Base-by-base conservation (phyloP, 2,888 invertebrate species). In the Plemyria rubiginata region DNA sequence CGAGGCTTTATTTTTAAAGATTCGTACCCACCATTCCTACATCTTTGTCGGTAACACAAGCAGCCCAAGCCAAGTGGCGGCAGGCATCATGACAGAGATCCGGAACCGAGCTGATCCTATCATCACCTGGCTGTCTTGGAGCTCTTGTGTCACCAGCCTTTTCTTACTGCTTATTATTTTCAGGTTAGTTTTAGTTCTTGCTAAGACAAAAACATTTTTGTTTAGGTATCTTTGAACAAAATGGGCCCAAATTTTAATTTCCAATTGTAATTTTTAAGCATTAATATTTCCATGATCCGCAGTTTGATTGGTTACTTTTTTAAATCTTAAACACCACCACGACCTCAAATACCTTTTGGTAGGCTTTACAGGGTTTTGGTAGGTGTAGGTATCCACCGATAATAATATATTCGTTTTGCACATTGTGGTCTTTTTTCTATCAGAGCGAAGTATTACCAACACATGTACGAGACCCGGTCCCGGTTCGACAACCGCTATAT, bases 401-500 rank as follows among this genome's bases (percentile, higher is more conserved):
- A n/a, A n/a, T n/a, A n/a, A n/a, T n/a, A n/a, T n/a, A n/a, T n/a
- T n/a, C n/a, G 22, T 22, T 22, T 22, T 22, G 22, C 3, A 8
- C 49, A 49, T 29, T 28, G 12, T n/a, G 16, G 7, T 3, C 16
- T 4, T 13, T 50, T 50, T 13, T 0, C 32, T 36, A 38, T 36
- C 77, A 96, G 96, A 76, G 95, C 96, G 0, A 89, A 95, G 66
- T 92, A 94, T 70, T 97, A 96, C 77, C 95, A 96, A 71, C 90
- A 94, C 71, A 96, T 95, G 86, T 97, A 94, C 82, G 86, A 96
- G 74, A 94, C 94, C 0, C 94, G 94, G 62, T 95, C 95, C 9
- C 92, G 94, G 3, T 97, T 94, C 75, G 96, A 96, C 77, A 97
- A 97, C 77, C 90, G 93, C 11, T 97, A 95, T 74, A 90, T 97